phyloP scores from a whole-genome alignment of 2,888 invertebrate genomes.

The Phengaris alcon region DNA sequence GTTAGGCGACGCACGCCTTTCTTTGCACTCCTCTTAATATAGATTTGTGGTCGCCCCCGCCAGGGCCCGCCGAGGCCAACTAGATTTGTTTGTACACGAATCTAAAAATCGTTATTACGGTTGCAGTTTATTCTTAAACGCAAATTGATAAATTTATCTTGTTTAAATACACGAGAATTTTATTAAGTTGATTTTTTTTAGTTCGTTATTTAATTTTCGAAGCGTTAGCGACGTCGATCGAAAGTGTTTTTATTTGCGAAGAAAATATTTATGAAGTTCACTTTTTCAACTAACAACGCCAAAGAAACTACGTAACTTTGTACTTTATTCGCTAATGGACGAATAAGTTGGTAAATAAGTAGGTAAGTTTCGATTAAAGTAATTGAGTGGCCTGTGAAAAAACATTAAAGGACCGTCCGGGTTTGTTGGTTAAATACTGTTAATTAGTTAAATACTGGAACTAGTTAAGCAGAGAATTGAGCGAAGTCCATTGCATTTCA shows the following conservation, averaged over 20 bases:
- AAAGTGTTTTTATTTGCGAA: constrained; percentile 13
- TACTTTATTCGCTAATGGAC: constrained; percentile 27
- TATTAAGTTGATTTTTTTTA: neutral
- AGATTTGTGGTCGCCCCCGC: constrained; percentile 58
- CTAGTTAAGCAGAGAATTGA: neutral
- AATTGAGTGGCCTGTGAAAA: constrained; percentile 41
- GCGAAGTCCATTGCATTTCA: neutral
- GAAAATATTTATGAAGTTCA: constrained; percentile 10
- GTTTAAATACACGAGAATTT: neutral
- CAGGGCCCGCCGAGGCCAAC: constrained; percentile 44
- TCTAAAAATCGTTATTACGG: neutral
- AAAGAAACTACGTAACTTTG: constrained; percentile 9
- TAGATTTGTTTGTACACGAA: constrained; percentile 41
- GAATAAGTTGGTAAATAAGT: constrained; percentile 31
- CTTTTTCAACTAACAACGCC: neutral
- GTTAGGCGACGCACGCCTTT: constrained; percentile 76
- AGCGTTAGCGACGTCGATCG: constrained; percentile 1
- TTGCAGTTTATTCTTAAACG: neutral
- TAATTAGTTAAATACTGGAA: constrained; percentile 43
- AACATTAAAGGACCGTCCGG: constrained; percentile 23
- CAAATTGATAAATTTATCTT: neutral
- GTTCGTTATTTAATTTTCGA: neutral
- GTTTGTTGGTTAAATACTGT: constrained; percentile 36
- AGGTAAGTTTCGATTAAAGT: constrained; percentile 39
- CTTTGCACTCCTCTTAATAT: constrained; percentile 69